Evolutionary conservation across 1,140 invertebrate species (phyloP).

Genomic region (Pollicipes pollicipes): DNA sequence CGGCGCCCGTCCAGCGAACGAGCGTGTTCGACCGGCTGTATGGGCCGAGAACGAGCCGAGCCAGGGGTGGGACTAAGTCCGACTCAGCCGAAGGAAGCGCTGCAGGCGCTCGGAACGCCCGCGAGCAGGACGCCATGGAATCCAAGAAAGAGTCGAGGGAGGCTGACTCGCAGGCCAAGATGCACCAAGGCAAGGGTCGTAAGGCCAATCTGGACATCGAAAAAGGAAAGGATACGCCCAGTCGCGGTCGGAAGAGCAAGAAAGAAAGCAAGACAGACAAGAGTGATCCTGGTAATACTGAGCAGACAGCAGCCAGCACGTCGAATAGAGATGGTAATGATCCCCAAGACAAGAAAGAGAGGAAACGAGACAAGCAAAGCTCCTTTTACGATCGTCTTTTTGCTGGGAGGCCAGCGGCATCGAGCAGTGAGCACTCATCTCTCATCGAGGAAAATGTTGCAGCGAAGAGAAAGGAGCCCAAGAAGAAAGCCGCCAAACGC

Average conservation of each 20-base stretch:
- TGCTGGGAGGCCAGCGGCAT: background rate
- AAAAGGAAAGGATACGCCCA: background rate
- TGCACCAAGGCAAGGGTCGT: background rate
- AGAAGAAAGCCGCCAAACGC: background rate
- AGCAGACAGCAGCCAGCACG: background rate
- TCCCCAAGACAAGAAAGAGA: background rate
- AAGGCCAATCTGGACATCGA: background rate
- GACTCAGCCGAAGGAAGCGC: background rate
- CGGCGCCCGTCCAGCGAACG: background rate
- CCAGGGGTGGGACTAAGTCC: background rate
- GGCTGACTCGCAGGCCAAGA: background rate
- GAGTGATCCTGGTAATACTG: background rate
- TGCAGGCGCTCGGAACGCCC: too few species aligned
- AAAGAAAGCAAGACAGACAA: background rate
- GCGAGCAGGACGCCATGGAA: background rate
- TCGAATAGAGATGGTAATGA: too few species aligned
- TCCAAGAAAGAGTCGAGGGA: background rate
- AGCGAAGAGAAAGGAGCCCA: background rate
- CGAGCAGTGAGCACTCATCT: background rate
- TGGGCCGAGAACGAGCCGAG: background rate
- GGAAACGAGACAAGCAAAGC: background rate
- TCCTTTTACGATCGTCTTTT: background rate
- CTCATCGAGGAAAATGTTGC: background rate
- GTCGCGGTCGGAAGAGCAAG: background rate
- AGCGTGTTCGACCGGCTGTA: background rate